These are phyloP conservation scores for Baronia brevicornis DNA, from an alignment of 2,888 invertebrate species.

Conservation along the genomic window DNA sequence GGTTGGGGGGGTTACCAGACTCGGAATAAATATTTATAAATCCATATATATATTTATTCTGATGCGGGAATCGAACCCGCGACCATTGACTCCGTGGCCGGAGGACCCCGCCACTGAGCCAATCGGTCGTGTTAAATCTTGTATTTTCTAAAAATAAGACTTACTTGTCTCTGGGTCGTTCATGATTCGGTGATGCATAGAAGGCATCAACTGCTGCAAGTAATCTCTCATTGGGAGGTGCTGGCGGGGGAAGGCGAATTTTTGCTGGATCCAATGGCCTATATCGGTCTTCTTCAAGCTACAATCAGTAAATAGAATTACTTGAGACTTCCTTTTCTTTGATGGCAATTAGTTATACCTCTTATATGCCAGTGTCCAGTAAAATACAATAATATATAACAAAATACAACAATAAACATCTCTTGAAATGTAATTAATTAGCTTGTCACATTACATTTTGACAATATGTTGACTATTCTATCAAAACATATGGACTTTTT, in stretches of 20 bases:
- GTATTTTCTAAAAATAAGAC: slow-evolving; percentile 21
- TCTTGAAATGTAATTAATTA: too few species aligned
- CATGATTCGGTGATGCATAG: slow-evolving; percentile 95
- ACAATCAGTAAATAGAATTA: slow-evolving; percentile 11
- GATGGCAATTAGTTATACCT: slow-evolving; percentile 3
- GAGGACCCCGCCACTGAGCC: too few species aligned
- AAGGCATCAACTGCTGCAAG: slow-evolving; percentile 97
- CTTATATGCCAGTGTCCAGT: neutral
- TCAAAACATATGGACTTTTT: too few species aligned
- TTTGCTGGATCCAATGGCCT: slow-evolving; percentile 91
- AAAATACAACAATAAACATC: too few species aligned
- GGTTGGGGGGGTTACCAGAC: too few species aligned
- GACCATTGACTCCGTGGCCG: too few species aligned
- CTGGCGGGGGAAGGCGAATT: slow-evolving; percentile 95
- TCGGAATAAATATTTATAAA: too few species aligned
- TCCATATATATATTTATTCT: too few species aligned
- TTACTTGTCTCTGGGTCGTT: slow-evolving; percentile 94
- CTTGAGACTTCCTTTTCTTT: neutral
- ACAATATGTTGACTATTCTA: too few species aligned
- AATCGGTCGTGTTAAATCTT: too few species aligned
- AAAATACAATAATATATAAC: neutral
- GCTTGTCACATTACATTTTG: too few species aligned
- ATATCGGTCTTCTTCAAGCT: slow-evolving; percentile 93
- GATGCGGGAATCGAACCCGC: too few species aligned
- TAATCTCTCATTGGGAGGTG: slow-evolving; percentile 94